Evolutionary conservation across 2,888 invertebrate species (phyloP), one percentile per base, ranked within the genome.

Genomic region (Hydrotaea diabolus): DNA sequence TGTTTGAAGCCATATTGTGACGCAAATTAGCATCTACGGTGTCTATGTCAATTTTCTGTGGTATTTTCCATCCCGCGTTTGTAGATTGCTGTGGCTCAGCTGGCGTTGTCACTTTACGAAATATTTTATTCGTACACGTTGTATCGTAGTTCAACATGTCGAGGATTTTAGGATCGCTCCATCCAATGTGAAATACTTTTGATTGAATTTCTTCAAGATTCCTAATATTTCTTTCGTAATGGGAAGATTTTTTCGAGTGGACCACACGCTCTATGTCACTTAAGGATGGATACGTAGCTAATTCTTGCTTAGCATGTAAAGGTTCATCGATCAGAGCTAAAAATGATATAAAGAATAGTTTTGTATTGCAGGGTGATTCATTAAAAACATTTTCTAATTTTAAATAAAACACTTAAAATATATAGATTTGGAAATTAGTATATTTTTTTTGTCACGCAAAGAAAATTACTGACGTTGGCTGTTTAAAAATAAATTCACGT

Each of bases 1-100:
- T 90, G 71, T 92, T 92, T n/a, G 87, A 86, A 0, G 89, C 91
- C 15, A 92, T 87, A 86, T 92, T 92, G 64, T 90, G 88, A 57
- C 87, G 87, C 7, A 89, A 87, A 5, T 85, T 86, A 0, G 90
- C 89, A 83, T 92, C 92, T 0, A 92, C 92, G 0, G 91, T 91
- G 71, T 92, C 92, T 23, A 92, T 87, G 19, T 90, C 88, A 2
- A 91, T 64, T 78, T 91, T 92, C 0, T 86, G 88, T 0, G 91
- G 89, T n/a, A 87, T 4, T 64, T 88, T 88, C 91, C 91, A 92
- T 1, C 91, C 91, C 9, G 91, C 85, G 3, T 80, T 15, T 17
- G 66, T 9, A 49, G 13, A 15, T 82, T 90, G 90, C 85, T 92
- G 91, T 1, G 91, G 91, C 36, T 90, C 89, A 4, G 90, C 89